phyloP scores from a whole-genome alignment of 2,797 vertebrate genomes.

The Falco columbarius region DNA sequence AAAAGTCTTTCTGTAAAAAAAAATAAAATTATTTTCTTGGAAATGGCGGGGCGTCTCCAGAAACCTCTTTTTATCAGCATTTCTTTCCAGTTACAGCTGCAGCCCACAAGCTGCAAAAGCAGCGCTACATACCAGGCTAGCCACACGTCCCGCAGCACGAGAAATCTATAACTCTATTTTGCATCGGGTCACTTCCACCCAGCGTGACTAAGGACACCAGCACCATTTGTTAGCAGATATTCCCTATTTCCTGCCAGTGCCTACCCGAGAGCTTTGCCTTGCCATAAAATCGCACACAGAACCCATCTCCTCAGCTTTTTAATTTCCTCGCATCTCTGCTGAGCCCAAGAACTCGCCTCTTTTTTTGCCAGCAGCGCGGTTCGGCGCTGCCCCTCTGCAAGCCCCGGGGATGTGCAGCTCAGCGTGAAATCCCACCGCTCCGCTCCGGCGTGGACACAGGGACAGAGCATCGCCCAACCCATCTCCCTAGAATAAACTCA shows the following conservation, averaged over 20 bases:
- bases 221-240: not conserved
- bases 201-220: not conserved
- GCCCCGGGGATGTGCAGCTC: accelerated
- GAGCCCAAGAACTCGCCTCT: not conserved
- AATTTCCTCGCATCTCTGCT: not conserved
- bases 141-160: not conserved
- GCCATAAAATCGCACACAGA: conserved; percentile 1
- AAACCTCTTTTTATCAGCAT: not conserved
- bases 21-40: not conserved
- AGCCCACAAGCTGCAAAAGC: not conserved
- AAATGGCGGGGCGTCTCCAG: not conserved
- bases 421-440: not conserved
- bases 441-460: accelerated
- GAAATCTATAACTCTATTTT: not conserved
- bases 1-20: not conserved
- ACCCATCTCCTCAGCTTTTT: not conserved
- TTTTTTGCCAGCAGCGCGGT: accelerated
- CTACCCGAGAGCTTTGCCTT: not conserved
- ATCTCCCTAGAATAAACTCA: not conserved
- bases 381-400: not conserved
- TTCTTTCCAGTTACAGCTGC: not conserved
- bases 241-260: not conserved
- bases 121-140: not conserved
- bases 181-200: not conserved
- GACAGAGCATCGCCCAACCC: accelerated